phyloP scores from a whole-genome alignment of 1,140 invertebrate species.

The Aplysia californica region DNA sequence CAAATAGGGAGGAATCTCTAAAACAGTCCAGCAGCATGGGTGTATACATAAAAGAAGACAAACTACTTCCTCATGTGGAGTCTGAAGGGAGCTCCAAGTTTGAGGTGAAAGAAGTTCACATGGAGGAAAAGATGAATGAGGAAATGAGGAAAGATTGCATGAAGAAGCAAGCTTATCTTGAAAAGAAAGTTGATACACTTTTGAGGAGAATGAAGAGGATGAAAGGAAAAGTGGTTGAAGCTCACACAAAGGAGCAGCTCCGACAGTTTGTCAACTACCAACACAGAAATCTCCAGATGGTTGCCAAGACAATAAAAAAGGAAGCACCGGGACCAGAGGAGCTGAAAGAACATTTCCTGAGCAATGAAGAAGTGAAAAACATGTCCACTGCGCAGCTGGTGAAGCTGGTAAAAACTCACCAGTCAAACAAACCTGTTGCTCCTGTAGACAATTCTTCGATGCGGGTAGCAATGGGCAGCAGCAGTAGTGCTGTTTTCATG shows the following conservation, averaged over 20 bases:
- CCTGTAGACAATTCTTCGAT: constrained; percentile 24
- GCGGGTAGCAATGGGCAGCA: neutral
- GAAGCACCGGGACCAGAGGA: constrained; percentile 37
- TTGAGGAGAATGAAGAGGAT: constrained; percentile 79
- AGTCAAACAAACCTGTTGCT: constrained; percentile 29
- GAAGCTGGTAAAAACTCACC: constrained; percentile 63
- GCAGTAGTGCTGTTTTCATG: constrained; percentile 54
- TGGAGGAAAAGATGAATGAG: constrained; percentile 10
- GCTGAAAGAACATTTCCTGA: constrained; percentile 64
- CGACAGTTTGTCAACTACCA: constrained; percentile 79
- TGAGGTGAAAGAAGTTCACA: neutral
- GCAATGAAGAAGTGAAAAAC: constrained; percentile 68
- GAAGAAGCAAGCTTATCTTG: constrained; percentile 74
- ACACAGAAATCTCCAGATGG: constrained; percentile 68
- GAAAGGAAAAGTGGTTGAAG: constrained; percentile 78
- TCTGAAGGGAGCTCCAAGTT: too few relatives aligned
- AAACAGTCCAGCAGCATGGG: too few relatives aligned
- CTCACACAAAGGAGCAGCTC: constrained; percentile 81
- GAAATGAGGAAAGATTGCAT: constrained; percentile 24
- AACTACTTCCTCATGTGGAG: too few relatives aligned
- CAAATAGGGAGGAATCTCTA: too few relatives aligned
- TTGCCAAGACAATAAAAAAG: constrained; percentile 46
- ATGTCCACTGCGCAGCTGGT: constrained; percentile 72
- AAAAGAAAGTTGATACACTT: constrained; percentile 78
- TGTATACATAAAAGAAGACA: too few relatives aligned